Percentiles rank a stretch among this genome's conserved stretches.
phyloP scores from a whole-genome alignment of 2,113 vertebrate species.

The Merops nubicus region DNA sequence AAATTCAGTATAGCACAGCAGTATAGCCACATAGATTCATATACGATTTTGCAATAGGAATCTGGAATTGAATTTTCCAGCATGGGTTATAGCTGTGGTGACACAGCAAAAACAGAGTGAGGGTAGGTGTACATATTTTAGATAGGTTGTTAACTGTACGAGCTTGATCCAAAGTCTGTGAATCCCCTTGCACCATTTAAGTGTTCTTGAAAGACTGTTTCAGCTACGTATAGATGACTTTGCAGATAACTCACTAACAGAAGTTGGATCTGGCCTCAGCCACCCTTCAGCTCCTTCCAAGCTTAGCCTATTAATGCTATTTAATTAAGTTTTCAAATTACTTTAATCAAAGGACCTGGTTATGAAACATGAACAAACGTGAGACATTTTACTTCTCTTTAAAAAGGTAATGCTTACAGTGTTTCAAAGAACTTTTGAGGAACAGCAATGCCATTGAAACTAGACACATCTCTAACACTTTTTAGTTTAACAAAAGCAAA shows the following conservation, averaged over 20 bases:
- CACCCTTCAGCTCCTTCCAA: background rate
- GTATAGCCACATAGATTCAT: background rate
- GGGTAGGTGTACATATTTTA: rapidly evolving
- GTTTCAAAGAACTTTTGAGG: background rate
- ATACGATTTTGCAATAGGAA: background rate
- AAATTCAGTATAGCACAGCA: background rate
- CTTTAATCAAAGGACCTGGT: background rate
- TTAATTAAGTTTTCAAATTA: background rate
- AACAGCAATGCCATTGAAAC: background rate
- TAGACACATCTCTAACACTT: background rate
- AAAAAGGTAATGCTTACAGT: background rate
- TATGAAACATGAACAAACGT: background rate
- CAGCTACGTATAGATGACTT: background rate
- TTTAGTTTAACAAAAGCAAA: background rate
- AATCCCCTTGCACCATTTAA: background rate
- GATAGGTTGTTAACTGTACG: background rate
- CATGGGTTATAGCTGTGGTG: background rate
- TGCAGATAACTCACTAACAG: rapidly evolving
- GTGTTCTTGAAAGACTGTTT: background rate
- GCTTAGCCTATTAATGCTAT: background rate
- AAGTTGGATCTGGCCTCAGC: background rate
- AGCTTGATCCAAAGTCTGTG: background rate
- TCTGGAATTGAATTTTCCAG: background rate
- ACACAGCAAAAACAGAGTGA: background rate
- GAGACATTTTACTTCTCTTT: background rate